A percentile compares a stretch with the other conserved stretches of the same genome.
phyloP scores from a whole-genome alignment of 2,113 vertebrate genomes.

The Calyptommatus sinebrachiatus region DNA sequence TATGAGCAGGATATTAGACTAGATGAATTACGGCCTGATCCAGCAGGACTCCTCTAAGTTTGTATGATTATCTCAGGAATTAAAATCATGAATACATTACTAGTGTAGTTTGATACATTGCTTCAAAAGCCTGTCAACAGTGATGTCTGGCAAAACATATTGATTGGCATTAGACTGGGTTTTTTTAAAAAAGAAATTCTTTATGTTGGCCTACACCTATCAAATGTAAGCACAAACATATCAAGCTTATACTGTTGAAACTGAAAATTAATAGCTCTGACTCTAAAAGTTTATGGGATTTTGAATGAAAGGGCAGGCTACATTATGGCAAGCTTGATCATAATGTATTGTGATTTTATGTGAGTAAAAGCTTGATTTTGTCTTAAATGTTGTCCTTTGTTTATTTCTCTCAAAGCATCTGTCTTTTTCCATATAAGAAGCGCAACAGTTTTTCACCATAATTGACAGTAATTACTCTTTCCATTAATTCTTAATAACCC shows the following conservation, averaged over 20 bases:
- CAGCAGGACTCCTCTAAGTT: no score
- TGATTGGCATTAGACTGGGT: no score
- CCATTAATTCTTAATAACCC: neutral
- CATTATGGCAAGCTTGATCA: neutral
- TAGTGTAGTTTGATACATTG: no score
- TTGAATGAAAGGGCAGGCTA: neutral
- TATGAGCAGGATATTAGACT: no score
- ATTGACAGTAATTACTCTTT: constrained; percentile 19
- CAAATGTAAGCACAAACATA: no score
- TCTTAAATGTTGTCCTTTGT: neutral
- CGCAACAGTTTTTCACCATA: constrained; percentile 1
- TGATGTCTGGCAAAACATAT: no score
- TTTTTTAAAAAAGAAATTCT: no score
- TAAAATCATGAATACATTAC: no score
- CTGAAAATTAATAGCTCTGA: neutral
- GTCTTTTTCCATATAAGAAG: neutral
- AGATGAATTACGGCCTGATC: no score
- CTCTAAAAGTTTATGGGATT: neutral
- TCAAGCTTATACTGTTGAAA: neutral
- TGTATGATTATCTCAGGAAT: no score
- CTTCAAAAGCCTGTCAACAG: no score
- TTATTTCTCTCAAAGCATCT: constrained; percentile 7
- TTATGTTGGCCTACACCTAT: no score
- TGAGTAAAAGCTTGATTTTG: neutral
- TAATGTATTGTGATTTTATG: constrained; percentile 6